Evolutionary conservation across 37 sponge, comb jelly and placozoan species (phyloP).

Genomic region (Hexactinellida sp.): DNA sequence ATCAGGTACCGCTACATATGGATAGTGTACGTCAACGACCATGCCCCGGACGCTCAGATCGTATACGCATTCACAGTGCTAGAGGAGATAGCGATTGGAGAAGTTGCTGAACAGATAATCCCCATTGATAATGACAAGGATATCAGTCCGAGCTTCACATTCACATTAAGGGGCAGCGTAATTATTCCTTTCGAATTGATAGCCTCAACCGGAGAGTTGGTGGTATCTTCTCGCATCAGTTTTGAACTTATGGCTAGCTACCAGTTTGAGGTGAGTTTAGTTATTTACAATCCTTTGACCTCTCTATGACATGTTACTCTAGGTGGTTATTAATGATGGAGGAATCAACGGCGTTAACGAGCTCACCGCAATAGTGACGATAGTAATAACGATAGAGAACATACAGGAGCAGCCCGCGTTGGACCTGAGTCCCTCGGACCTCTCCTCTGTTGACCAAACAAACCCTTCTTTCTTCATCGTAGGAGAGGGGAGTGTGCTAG

Average conservation of each 20-base stretch:
- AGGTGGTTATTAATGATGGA: constrained; percentile 1
- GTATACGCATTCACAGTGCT: neutral
- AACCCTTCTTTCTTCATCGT: neutral
- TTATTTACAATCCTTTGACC: no score
- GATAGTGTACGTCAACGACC: neutral
- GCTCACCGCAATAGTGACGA: neutral
- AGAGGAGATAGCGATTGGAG: neutral
- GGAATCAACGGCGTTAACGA: neutral
- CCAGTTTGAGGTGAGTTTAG: constrained; percentile 11
- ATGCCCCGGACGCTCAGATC: neutral
- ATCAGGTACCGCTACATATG: neutral
- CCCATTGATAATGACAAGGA: neutral
- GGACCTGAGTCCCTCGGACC: neutral
- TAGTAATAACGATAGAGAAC: neutral
- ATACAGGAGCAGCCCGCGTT: neutral
- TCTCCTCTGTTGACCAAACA: neutral
- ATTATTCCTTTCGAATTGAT: neutral
- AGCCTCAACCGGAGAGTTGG: neutral
- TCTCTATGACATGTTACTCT: no score
- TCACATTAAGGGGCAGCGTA: neutral
- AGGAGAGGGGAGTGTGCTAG: neutral
- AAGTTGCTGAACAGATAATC: neutral
- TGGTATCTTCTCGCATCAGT: neutral
- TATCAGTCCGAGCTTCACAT: neutral
- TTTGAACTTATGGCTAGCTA: constrained; percentile 15